Conservation (phyloP, 64 coral and sea anemone species). For the Montipora sp. region DNA sequence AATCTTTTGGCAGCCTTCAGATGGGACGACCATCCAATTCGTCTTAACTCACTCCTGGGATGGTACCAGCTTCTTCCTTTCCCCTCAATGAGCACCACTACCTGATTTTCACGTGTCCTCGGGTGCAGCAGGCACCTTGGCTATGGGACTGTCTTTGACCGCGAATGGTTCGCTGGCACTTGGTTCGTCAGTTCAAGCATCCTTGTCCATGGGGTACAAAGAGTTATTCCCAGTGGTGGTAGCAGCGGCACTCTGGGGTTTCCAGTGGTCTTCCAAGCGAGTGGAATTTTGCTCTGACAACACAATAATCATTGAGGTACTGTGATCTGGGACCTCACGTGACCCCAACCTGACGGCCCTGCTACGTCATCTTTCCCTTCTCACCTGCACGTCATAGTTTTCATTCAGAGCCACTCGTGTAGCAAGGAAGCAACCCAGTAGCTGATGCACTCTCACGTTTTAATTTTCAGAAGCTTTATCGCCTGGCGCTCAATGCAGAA, state of each 20-base stretch:
- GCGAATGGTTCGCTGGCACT: background rate
- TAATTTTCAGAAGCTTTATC: too few relatives aligned
- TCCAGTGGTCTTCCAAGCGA: background rate
- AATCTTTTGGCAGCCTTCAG: background rate
- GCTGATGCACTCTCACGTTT: too few relatives aligned
- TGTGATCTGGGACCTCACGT: background rate
- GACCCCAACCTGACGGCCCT: constrained; percentile 3
- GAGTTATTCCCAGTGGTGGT: constrained; percentile 29
- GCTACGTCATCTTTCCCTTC: background rate
- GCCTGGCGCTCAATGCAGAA: too few relatives aligned
- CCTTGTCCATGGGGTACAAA: constrained; percentile 8
- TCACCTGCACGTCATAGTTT: background rate
- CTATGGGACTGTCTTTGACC: background rate
- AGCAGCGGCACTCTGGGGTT: constrained; percentile 5
- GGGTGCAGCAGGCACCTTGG: background rate
- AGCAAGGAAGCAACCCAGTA: too few relatives aligned
- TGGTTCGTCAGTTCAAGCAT: background rate
- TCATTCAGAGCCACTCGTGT: constrained; percentile 30
- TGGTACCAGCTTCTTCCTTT: background rate
- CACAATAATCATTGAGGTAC: background rate
- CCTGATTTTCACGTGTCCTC: background rate
- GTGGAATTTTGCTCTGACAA: constrained; percentile 28
- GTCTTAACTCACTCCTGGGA: background rate
- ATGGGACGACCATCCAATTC: background rate
- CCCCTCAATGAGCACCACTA: background rate